These are phyloP conservation scores for Caloenas nicobarica DNA, from an alignment of 2,113 vertebrate species.

Conservation along the genomic window DNA sequence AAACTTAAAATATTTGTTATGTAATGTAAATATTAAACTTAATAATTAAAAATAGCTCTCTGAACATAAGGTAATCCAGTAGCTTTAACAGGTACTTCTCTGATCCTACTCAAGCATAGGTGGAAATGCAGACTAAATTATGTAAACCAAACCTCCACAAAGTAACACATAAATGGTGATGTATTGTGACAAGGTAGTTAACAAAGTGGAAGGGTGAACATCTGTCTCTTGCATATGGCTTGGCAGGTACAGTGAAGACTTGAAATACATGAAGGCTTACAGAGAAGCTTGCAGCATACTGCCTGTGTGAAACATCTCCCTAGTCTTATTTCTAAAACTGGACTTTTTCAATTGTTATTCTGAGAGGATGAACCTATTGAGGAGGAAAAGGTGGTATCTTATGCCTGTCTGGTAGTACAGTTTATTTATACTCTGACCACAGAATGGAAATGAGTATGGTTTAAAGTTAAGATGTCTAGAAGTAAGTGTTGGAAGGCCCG, in stretches of 20 bases:
- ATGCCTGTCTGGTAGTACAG: background rate
- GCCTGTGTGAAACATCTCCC: background rate
- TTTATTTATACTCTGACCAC: conserved; percentile 65
- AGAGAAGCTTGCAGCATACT: background rate
- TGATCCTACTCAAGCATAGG: background rate
- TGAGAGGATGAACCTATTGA: background rate
- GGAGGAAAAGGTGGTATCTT: conserved; percentile 28
- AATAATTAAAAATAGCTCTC: background rate
- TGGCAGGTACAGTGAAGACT: background rate
- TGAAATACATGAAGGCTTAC: background rate
- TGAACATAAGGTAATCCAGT: background rate
- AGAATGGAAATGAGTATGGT: conserved; percentile 59
- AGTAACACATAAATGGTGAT: background rate
- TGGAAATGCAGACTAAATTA: background rate
- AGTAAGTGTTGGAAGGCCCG: conserved; percentile 46
- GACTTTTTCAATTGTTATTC: background rate
- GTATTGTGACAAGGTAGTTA: conserved; percentile 17
- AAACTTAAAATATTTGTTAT: background rate
- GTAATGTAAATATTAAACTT: background rate
- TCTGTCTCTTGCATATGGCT: background rate
- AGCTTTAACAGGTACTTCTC: background rate
- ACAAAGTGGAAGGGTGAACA: background rate
- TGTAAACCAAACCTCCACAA: background rate
- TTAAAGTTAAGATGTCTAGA: conserved; percentile 65
- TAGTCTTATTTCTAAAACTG: background rate